Evolutionary conservation across 2,113 vertebrate genomes (phyloP).

Genomic region (Aptenodytes forsteri): DNA sequence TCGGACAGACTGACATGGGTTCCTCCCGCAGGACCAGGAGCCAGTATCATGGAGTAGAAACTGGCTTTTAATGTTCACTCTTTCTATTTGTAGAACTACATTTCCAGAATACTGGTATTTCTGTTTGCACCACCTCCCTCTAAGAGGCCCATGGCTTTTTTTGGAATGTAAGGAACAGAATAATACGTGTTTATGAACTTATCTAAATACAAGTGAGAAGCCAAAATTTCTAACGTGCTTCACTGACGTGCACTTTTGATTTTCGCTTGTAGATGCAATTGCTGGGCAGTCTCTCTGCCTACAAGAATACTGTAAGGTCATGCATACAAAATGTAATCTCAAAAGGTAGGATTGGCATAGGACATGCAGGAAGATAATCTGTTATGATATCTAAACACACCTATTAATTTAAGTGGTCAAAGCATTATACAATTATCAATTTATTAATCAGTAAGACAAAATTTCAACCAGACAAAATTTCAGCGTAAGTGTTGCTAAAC

Average conservation of each 20-base stretch:
- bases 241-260: rapidly evolving
- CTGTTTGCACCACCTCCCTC: background rate
- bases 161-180: background rate
- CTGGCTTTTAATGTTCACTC: background rate
- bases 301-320: background rate
- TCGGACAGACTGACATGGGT: background rate
- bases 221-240: background rate
- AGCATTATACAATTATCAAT: background rate
- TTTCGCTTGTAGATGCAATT: background rate
- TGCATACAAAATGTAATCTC: background rate
- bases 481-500: background rate
- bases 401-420: background rate
- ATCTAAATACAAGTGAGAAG: background rate
- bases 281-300: background rate
- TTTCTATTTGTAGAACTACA: background rate
- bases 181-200: background rate
- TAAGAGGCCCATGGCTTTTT: background rate
- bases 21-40: background rate
- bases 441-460: background rate
- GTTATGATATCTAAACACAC: background rate
- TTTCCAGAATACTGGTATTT: background rate
- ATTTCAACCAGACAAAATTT: background rate
- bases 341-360: background rate
- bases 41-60: background rate
- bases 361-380: background rate